phyloP scores from a whole-genome alignment of 2,113 vertebrate genomes.

The Lamprotornis superbus region DNA sequence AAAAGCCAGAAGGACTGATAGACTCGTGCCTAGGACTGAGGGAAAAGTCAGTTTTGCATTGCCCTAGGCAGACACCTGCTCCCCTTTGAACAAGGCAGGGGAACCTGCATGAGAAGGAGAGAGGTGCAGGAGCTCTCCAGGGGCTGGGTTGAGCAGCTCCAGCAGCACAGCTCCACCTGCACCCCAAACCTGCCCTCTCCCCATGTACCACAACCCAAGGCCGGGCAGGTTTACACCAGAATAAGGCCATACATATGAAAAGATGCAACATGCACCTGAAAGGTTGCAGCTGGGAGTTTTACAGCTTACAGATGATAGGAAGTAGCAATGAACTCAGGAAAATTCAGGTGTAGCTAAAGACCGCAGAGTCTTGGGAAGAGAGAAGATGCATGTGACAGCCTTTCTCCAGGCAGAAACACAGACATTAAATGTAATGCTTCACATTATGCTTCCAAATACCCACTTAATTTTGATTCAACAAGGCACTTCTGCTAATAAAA shows the following conservation, averaged over 20 bases:
- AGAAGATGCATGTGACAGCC: background rate
- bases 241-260: background rate
- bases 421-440: slow-evolving; percentile 39
- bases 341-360: background rate
- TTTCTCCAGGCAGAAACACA: background rate
- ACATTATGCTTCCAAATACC: slow-evolving; percentile 53
- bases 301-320: background rate
- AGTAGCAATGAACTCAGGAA: background rate
- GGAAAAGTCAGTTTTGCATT: background rate
- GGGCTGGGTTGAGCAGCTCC: background rate
- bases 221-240: background rate
- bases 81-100: background rate
- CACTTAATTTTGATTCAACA: slow-evolving; percentile 60
- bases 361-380: accelerated
- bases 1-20: background rate
- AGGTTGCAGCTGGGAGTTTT: background rate
- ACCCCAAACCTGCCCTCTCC: background rate
- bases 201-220: accelerated
- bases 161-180: background rate
- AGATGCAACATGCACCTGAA: background rate
- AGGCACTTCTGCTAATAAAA: slow-evolving; percentile 55
- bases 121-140: accelerated
- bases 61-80: background rate
- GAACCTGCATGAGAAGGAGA: background rate
- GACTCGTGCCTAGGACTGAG: background rate